Evolutionary conservation across 2,888 invertebrate genomes (phyloP).

Genomic region (Epicampocera succincta): DNA sequence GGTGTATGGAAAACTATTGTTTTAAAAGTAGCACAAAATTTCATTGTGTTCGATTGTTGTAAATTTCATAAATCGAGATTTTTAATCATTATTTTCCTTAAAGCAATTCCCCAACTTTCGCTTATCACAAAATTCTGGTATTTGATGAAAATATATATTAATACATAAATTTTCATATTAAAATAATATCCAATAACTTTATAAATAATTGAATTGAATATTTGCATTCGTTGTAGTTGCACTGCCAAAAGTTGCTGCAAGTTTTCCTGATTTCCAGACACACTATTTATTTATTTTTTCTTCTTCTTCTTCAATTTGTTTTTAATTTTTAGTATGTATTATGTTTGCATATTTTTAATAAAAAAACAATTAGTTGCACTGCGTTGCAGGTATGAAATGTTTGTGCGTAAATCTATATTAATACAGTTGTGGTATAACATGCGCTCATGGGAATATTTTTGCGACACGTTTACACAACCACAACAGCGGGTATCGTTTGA

Average conservation of each 20-base stretch:
- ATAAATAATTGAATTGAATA: slow-evolving; percentile 1
- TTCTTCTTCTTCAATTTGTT: slow-evolving; percentile 1
- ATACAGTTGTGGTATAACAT: slow-evolving; percentile 28
- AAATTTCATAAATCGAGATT: no score
- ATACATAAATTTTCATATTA: no score
- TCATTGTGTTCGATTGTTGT: no score
- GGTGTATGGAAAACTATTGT: no score
- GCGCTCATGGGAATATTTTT: slow-evolving; percentile 15
- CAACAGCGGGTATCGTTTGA: slow-evolving; percentile 25
- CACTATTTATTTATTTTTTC: background rate
- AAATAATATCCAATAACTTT: no score
- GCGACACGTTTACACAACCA: slow-evolving; percentile 50
- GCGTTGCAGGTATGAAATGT: background rate
- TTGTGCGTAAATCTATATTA: slow-evolving; percentile 31
- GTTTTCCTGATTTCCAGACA: background rate
- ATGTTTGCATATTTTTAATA: background rate
- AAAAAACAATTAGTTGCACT: background rate
- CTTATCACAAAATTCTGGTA: no score
- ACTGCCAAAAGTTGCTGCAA: slow-evolving; percentile 12
- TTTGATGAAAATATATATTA: no score
- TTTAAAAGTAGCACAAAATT: no score
- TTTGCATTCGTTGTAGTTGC: slow-evolving; percentile 15
- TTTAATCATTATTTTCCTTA: no score
- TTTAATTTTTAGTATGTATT: background rate
- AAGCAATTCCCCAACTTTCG: no score